Evolutionary conservation across 2,797 vertebrate species (phyloP).

Genomic region (Craterocephalus amniculus): DNA sequence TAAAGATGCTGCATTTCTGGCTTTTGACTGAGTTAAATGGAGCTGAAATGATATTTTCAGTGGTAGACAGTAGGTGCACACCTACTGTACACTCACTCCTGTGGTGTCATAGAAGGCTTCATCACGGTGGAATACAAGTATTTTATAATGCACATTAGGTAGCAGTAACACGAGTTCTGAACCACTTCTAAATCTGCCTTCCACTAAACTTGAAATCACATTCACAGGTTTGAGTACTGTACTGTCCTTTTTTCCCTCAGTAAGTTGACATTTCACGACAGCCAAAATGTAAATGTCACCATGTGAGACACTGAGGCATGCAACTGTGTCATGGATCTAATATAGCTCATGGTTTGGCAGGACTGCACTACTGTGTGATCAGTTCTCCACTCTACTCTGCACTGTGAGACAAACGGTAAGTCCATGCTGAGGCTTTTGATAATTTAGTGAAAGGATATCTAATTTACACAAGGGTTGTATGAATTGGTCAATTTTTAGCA

Average conservation of each 20-base stretch:
- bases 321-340: conserved; percentile 40
- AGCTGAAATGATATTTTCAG: conserved; percentile 22
- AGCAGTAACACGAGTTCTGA: conserved; percentile 38
- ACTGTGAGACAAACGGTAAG: conserved; percentile 14
- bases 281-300: conserved; percentile 66
- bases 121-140: not conserved
- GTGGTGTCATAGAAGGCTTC: conserved; percentile 17
- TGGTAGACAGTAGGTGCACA: conserved; percentile 7
- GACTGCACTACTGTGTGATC: conserved; percentile 10
- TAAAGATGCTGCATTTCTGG: conserved; percentile 35
- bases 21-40: conserved; percentile 29
- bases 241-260: conserved; percentile 38
- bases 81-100: conserved; percentile 22
- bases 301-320: conserved; percentile 35
- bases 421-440: not conserved
- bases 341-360: conserved; percentile 17
- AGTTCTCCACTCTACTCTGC: not conserved
- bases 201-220: conserved; percentile 19
- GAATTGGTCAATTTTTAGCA: no score
- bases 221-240: conserved; percentile 27
- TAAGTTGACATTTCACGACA: conserved; percentile 64
- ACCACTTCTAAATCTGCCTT: conserved; percentile 33
- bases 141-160: conserved; percentile 34
- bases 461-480: no score
- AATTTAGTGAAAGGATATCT: not conserved